These are phyloP conservation scores for Holothuria leucospilota DNA, from an alignment of 53 echinoderm and acorn worm species.

Conservation along the genomic window DNA sequence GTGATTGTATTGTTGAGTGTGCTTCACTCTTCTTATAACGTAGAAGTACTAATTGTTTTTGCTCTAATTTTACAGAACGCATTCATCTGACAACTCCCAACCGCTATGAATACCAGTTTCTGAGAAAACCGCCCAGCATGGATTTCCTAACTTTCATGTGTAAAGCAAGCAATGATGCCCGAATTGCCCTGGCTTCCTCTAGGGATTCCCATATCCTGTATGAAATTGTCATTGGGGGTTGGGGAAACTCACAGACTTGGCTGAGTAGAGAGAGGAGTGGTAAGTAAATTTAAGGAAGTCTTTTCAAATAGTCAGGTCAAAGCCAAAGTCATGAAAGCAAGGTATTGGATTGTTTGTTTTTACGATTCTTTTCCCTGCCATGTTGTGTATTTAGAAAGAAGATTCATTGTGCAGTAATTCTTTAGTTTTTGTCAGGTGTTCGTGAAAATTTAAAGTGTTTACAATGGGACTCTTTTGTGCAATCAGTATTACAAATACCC, in stretches of 20 bases:
- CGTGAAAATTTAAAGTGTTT: no score
- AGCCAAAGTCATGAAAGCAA: no score
- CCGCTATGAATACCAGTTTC: conserved; percentile 88
- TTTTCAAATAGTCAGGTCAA: no score
- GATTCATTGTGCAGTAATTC: background rate
- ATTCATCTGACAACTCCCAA: conserved; percentile 95
- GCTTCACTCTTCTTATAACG: no score
- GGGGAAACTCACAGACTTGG: conserved; percentile 87
- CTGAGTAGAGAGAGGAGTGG: conserved; percentile 76
- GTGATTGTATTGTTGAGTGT: no score
- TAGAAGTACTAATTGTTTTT: no score
- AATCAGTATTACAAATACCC: no score
- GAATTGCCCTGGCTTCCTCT: conserved; percentile 71
- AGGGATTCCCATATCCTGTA: conserved; percentile 70
- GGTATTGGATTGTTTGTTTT: no score
- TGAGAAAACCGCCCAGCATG: conserved; percentile 74
- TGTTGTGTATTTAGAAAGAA: background rate
- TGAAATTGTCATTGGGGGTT: conserved; percentile 95
- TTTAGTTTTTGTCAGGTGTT: no score
- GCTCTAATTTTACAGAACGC: conserved; percentile 65
- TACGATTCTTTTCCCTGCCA: no score
- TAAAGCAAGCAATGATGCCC: conserved; percentile 91
- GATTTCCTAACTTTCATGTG: conserved; percentile 82
- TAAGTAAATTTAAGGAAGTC: no score
- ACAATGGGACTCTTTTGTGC: no score